Evolutionary conservation across 2,888 invertebrate genomes (phyloP), one percentile per base, ranked within the genome.

Genomic region (Rhagium mordax): DNA sequence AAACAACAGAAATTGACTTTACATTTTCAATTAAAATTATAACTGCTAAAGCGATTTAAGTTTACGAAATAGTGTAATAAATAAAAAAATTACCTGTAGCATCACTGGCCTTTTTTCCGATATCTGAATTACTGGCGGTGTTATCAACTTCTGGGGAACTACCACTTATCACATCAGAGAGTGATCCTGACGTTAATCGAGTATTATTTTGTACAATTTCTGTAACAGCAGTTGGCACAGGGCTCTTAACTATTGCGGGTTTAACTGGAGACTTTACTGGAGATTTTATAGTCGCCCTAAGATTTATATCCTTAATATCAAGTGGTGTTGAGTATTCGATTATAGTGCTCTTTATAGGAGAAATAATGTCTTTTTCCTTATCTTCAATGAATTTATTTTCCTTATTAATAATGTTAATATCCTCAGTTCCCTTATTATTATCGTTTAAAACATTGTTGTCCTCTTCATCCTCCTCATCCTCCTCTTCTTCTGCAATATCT

Each of bases 61-160:
- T 41, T 41, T 41, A 41, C 4, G 10, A 41, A 41, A n/a, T n/a
- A n/a, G n/a, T n/a, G n/a, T n/a, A 41, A 41, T 41, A 1, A 41
- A n/a, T n/a, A 41, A 41, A 20, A 55, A 16, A 21, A 60, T 81
- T 79, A 88, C 88, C 88, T 77, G 87, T 83, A 85, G 90, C 83
- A 74, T 86, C 86, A 7, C 77, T 67, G 48, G 77, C 75, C 72
- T 86, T 86, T 73, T 86, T 87, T 5, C 83, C 75, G 20, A 74
- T 68, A 81, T 88, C 88, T 0, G 87, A 86, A 70, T 85, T 85
- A 51, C 85, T 86, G 3, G 83, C 86, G 15, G 86, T 90, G 86
- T 91, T 86, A 75, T 88, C 92, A 41, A 90, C 89, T 82, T 93
- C 92, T 0, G 92, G 92, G 0, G 92, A 92, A 41, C 92, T 92